Conservation (phyloP, 1,140 invertebrate genomes). For the Eueides isabella region DNA sequence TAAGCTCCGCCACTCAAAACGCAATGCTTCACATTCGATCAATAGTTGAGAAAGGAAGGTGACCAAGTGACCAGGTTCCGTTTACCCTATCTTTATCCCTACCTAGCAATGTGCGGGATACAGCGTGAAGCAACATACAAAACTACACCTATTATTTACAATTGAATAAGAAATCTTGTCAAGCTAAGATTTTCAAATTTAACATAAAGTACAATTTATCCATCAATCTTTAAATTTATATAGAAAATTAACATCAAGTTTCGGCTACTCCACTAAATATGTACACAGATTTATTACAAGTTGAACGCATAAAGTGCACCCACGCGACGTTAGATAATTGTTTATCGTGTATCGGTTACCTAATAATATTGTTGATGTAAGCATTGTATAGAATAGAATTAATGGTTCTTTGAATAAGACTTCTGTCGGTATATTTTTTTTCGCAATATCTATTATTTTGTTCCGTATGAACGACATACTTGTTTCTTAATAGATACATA, state of each 20-base stretch:
- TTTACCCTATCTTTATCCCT: too few species aligned
- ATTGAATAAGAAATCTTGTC: background rate
- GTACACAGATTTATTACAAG: conserved; percentile 24
- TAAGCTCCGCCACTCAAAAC: too few species aligned
- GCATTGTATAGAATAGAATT: conserved; percentile 15
- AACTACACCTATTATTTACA: background rate
- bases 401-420: conserved; percentile 18
- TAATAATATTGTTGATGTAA: conserved; percentile 37
- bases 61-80: too few species aligned
- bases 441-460: background rate
- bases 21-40: too few species aligned
- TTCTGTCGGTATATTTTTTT: background rate
- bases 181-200: background rate
- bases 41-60: too few species aligned
- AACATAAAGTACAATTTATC: background rate
- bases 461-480: background rate
- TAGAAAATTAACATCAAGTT: conserved; percentile 17
- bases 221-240: background rate
- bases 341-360: conserved; percentile 31
- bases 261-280: conserved; percentile 27
- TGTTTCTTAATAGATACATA: background rate
- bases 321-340: conserved; percentile 38
- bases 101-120: too few species aligned
- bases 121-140: too few species aligned
- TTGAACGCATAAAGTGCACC: conserved; percentile 23